phyloP scores from a whole-genome alignment of 2,797 vertebrate genomes.

The Heteromormyrus szaboi region DNA sequence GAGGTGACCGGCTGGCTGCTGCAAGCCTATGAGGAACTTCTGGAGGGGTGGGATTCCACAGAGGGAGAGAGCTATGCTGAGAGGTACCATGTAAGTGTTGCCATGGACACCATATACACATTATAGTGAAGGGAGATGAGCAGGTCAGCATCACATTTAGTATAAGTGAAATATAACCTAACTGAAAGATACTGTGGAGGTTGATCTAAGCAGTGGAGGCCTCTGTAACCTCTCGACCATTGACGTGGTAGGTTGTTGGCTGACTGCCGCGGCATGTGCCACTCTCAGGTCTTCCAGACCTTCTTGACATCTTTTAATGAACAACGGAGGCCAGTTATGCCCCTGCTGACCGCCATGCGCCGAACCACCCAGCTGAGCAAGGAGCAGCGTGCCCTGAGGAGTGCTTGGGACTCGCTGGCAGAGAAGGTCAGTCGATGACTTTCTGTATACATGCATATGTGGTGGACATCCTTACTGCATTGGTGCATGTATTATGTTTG shows the following conservation, averaged over 20 bases:
- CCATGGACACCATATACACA: neutral
- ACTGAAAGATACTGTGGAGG: neutral
- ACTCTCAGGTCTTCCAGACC: constrained; percentile 67
- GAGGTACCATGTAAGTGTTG: constrained; percentile 71
- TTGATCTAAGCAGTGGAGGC: neutral
- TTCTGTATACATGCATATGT: neutral
- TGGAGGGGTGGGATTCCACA: constrained; percentile 67
- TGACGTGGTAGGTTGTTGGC: neutral
- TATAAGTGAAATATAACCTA: neutral
- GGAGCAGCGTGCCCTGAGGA: constrained; percentile 60
- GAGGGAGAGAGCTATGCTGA: constrained; percentile 70
- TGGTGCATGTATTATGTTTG: neutral
- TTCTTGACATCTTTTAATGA: constrained; percentile 80
- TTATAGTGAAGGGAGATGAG: neutral
- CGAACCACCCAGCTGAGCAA: constrained; percentile 51
- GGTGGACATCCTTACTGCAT: neutral
- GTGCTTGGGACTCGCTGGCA: constrained; percentile 67
- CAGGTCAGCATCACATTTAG: neutral
- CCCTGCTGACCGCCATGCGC: constrained; percentile 64
- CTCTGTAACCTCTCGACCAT: neutral
- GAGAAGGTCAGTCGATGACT: constrained; percentile 57
- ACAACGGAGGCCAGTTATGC: constrained; percentile 71
- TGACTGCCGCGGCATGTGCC: neutral
- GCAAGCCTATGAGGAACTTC: constrained; percentile 72
- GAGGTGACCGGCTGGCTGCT: constrained; percentile 75